These are phyloP conservation scores for Mesorhabditis sp. DNA, from an alignment of 2,888 invertebrate species.

Conservation along the genomic window DNA sequence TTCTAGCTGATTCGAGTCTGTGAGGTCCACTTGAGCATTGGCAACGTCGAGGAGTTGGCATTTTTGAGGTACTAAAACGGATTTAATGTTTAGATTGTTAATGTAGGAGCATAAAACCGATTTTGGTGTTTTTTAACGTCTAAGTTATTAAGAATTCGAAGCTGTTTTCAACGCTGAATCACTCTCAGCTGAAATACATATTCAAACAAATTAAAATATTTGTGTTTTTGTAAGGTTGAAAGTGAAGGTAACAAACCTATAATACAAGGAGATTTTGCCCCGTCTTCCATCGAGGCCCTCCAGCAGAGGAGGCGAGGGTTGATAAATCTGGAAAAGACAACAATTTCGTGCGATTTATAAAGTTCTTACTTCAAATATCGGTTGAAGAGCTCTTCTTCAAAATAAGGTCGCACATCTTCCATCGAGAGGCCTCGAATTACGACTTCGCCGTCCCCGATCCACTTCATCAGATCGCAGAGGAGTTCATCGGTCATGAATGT, in stretches of 20 bases:
- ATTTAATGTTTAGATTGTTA: no score
- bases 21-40: not conserved
- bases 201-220: no score
- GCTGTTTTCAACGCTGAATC: no score
- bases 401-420: not conserved
- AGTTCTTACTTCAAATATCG: not conserved
- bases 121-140: no score
- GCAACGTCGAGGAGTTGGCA: slow-evolving; percentile 6
- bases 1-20: not conserved
- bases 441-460: not conserved
- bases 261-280: not conserved
- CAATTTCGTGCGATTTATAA: no score
- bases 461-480: not conserved
- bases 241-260: not conserved
- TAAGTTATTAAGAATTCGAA: no score
- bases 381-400: not conserved
- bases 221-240: no score
- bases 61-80: not conserved
- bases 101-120: no score
- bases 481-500: not conserved
- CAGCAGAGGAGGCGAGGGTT: not conserved
- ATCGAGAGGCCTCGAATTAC: not conserved
- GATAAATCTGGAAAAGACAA: not conserved
- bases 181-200: no score
- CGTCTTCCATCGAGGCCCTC: not conserved